Conservation (phyloP, 2,113 vertebrate genomes). For the Crotalus tigris region DNA sequence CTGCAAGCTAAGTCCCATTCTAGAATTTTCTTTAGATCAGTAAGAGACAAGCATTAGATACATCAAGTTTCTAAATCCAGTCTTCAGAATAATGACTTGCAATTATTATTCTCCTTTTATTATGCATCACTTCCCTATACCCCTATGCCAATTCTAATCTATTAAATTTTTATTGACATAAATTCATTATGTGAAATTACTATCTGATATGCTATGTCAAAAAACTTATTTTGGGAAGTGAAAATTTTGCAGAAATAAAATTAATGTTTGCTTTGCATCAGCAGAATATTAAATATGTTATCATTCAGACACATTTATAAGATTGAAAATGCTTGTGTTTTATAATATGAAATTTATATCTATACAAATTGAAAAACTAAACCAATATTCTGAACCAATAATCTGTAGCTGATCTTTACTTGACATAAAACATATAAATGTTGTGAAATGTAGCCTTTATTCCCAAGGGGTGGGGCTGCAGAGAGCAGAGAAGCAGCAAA, state of each 20-base stretch:
- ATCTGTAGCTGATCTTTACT: neutral
- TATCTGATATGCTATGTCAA: neutral
- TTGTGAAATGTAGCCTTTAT: too few species aligned
- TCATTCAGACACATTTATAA: neutral
- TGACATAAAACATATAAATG: neutral
- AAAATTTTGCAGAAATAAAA: neutral
- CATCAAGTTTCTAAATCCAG: neutral
- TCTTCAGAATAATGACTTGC: neutral
- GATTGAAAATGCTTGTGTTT: neutral
- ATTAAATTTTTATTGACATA: neutral
- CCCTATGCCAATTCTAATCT: too few species aligned
- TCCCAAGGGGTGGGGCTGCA: too few species aligned
- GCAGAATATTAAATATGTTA: neutral
- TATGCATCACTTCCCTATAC: neutral
- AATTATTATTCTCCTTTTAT: neutral
- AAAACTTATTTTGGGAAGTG: neutral
- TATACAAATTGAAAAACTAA: too few species aligned
- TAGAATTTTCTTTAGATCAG: neutral
- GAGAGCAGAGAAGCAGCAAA: too few species aligned
- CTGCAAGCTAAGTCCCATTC: too few species aligned
- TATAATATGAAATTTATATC: too few species aligned
- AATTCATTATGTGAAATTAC: neutral
- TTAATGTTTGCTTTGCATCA: neutral
- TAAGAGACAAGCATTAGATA: neutral
- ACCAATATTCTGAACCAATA: neutral